Evolutionary conservation across 2,797 vertebrate genomes (phyloP), one percentile per base, ranked within the genome.

Genomic region (Knipowitschia caucasica): DNA sequence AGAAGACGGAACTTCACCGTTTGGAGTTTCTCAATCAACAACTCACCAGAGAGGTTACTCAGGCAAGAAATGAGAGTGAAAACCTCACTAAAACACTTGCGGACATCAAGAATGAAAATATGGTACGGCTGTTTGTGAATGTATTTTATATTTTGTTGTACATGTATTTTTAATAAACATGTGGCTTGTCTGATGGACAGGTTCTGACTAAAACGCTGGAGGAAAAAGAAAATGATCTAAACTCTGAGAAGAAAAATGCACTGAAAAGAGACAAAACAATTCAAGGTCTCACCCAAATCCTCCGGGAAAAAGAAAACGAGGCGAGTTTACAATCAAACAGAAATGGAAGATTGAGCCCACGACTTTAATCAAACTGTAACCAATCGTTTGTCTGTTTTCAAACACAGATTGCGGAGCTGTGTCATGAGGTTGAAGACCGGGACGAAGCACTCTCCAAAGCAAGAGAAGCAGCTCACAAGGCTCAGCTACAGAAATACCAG

Each of bases 251-350:
- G 89, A 95, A 92, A 85, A 99, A 99, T 68, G 81, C 91, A 64
- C 69, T 97, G 71, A 99, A 99, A 81, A 88, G 95, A 77, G 95
- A 99, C 83, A 98, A 97, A 91, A 94, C 95, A 23, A 99, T 99
- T 80, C 97, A 99, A 79, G 97, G 96, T 3, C 91, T 99, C 53
- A 92, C 90, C 40, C 78, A 93, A 47, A 91, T 95, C 31, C 86
- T 99, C 52, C 92, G 89, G 83, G 91, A 93, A 57, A 99, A 98
- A 74, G 95, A 96, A 49, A 96, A 91, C 72, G 95, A 98, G 94
- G 96, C 95, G 18, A 35, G 20, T 5, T 38, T 36, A 17, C 47
- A 18, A 2, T 2, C 43, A 10, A 38, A 33, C 7, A 25, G 20
- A 40, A 23, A 40, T 20, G 21, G 18, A 23, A 23, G 4, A 42